Percentiles rank a stretch among this genome's conserved stretches.
These are phyloP conservation scores for Ctenicera cuprea DNA, from an alignment of 2,888 invertebrate species.

Conservation along the genomic window DNA sequence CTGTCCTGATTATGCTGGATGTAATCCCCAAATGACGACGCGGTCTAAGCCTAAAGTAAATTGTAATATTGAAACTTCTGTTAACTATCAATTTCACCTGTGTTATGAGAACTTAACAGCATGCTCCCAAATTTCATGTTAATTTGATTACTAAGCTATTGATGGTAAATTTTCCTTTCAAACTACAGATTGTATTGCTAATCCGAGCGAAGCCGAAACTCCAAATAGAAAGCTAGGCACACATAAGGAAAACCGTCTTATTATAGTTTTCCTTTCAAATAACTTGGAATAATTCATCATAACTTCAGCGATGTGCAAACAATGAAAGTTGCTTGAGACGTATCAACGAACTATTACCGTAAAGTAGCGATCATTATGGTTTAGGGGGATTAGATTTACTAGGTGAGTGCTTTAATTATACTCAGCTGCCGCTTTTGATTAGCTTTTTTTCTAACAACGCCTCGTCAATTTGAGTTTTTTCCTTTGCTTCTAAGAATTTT, in stretches of 20 bases:
- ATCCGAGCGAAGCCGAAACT: conserved; percentile 6
- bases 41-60: too few species aligned
- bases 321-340: conserved; percentile 17
- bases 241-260: conserved; percentile 7
- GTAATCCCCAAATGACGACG: too few species aligned
- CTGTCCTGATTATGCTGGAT: too few species aligned
- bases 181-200: conserved; percentile 10
- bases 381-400: conserved; percentile 8
- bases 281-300: conserved; percentile 29
- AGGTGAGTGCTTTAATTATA: conserved; percentile 9
- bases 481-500: too few species aligned
- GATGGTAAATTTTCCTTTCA: neutral
- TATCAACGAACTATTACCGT: conserved; percentile 25
- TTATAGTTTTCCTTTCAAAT: conserved; percentile 8
- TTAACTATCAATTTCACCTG: too few species aligned
- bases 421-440: conserved; percentile 10
- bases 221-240: neutral
- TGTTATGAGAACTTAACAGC: neutral
- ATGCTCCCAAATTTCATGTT: neutral
- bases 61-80: too few species aligned
- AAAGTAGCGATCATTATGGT: conserved; percentile 13
- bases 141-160: conserved; percentile 8
- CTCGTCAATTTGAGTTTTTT: neutral
- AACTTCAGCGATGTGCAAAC: conserved; percentile 20
- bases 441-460: neutral